Evolutionary conservation across 2,888 invertebrate genomes (phyloP).

Genomic region (Drosophila demipolita): DNA sequence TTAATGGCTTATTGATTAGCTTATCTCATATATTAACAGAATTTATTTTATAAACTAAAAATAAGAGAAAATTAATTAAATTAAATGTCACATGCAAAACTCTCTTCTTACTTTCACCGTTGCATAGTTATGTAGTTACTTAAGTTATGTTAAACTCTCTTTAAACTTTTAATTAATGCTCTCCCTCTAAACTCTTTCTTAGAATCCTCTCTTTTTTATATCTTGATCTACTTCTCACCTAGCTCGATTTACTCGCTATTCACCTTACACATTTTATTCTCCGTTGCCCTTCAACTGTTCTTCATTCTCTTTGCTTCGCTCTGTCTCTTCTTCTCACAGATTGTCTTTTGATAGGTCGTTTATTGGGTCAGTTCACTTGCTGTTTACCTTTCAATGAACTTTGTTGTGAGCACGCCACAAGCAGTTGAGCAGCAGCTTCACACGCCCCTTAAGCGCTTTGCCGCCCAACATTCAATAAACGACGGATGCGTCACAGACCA

Average conservation of each 20-base stretch:
- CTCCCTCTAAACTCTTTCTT: no score
- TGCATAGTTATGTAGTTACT: background rate
- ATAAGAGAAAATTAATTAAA: background rate
- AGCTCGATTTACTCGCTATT: background rate
- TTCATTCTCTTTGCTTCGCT: background rate
- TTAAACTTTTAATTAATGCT: background rate
- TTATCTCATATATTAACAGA: background rate
- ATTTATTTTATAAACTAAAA: background rate
- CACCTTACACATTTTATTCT: background rate
- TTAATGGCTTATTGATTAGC: background rate
- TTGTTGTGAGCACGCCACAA: slow-evolving; percentile 33
- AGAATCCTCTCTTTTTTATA: background rate
- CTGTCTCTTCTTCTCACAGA: background rate
- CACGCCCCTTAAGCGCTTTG: slow-evolving; percentile 32
- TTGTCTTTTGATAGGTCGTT: slow-evolving; percentile 2
- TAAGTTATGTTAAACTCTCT: background rate
- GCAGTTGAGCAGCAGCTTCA: slow-evolving; percentile 46
- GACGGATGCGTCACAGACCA: slow-evolving; percentile 55
- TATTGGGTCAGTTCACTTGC: slow-evolving; percentile 21
- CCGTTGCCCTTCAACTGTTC: background rate
- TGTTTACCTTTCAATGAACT: slow-evolving; percentile 62
- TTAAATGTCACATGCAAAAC: background rate
- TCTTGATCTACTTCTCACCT: background rate
- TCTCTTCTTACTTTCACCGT: background rate
- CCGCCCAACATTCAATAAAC: slow-evolving; percentile 28